A percentile compares a stretch with the other conserved stretches of the same genome.
These are phyloP conservation scores for Macaria notata DNA, from an alignment of 2,888 invertebrate genomes.

Conservation along the genomic window DNA sequence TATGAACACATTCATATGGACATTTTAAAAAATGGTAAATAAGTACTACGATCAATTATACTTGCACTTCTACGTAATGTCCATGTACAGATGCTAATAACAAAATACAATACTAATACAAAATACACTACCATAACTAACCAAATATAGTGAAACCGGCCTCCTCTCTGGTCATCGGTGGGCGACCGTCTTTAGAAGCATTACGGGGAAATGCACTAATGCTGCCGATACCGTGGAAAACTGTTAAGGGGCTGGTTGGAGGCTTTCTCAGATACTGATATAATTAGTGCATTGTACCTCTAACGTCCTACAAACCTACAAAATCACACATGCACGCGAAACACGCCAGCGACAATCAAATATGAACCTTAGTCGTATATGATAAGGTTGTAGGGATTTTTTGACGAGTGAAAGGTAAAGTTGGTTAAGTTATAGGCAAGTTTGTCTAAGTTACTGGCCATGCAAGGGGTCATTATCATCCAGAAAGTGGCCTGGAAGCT, in stretches of 20 bases:
- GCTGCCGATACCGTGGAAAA: constrained; percentile 77
- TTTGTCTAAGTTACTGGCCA: constrained; percentile 70
- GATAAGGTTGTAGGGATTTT: constrained; percentile 10
- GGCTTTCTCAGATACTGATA: constrained; percentile 81
- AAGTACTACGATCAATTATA: too few relatives aligned
- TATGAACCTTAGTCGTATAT: constrained; percentile 34
- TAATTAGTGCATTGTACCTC: constrained; percentile 78
- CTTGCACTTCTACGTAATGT: too few relatives aligned
- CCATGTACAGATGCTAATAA: too few relatives aligned
- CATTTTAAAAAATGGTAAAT: too few relatives aligned
- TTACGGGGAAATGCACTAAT: constrained; percentile 81
- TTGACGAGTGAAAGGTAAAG: constrained; percentile 10
- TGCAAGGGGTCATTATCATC: constrained; percentile 68
- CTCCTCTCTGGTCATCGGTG: constrained; percentile 67
- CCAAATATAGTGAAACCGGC: constrained; percentile 38
- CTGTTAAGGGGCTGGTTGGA: constrained; percentile 81
- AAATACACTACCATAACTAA: too few relatives aligned
- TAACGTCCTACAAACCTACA: constrained; percentile 58
- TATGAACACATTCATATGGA: too few relatives aligned
- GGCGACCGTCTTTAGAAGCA: constrained; percentile 76
- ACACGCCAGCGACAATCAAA: constrained; percentile 26
- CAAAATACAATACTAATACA: too few relatives aligned
- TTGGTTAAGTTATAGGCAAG: constrained; percentile 53
- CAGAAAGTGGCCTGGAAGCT: constrained; percentile 58
- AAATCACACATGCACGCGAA: constrained; percentile 26